Conservation (phyloP, 37 sponge, comb jelly and placozoan genomes). For the Beroe forskalii region DNA sequence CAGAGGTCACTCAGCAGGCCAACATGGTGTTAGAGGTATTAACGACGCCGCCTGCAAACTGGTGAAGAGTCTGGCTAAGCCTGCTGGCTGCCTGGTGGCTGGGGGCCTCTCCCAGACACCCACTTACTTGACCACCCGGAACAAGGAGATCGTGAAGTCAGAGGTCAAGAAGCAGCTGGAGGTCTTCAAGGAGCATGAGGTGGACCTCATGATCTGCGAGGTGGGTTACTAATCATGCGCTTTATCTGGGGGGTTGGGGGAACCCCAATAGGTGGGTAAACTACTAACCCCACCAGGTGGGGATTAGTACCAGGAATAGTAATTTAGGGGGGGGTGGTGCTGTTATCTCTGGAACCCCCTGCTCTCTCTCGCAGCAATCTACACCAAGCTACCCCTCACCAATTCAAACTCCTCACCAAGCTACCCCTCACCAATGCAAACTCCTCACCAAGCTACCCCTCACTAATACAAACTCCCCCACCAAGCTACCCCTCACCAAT, state of each 20-base stretch:
- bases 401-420: too few species aligned
- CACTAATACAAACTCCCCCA: too few species aligned
- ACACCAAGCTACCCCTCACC: too few species aligned
- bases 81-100: slow-evolving; percentile 40
- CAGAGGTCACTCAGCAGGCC: slow-evolving; percentile 65
- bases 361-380: neutral
- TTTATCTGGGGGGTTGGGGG: too few species aligned
- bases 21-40: slow-evolving; percentile 40
- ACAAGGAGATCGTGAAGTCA: slow-evolving; percentile 63
- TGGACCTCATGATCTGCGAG: slow-evolving; percentile 69
- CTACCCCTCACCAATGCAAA: too few species aligned
- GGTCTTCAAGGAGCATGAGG: slow-evolving; percentile 65
- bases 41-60: slow-evolving; percentile 67
- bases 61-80: slow-evolving; percentile 62
- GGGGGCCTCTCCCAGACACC: slow-evolving; percentile 70
- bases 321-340: too few species aligned
- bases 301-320: too few species aligned
- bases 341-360: neutral
- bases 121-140: slow-evolving; percentile 46
- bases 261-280: too few species aligned
- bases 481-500: too few species aligned
- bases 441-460: too few species aligned
- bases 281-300: too few species aligned
- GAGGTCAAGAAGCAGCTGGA: slow-evolving; percentile 68
- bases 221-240: too few species aligned